Percentiles rank a stretch among this genome's conserved stretches.
Evolutionary conservation across 1,140 invertebrate genomes (phyloP).

Genomic region (Cotesia vestalis): DNA sequence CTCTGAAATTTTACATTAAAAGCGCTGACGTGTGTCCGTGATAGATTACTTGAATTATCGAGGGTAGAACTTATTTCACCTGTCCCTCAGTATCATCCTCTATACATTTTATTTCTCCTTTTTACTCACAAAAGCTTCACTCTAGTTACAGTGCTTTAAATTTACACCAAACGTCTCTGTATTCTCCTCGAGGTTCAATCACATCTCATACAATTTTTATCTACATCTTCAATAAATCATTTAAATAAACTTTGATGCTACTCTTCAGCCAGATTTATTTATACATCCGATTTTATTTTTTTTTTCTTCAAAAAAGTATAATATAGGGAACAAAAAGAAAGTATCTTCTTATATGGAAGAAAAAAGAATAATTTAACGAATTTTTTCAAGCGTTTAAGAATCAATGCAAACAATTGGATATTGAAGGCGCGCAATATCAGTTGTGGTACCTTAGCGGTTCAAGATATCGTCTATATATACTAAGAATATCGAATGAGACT

Average conservation of each 20-base stretch:
- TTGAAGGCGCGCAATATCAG: conserved; percentile 25
- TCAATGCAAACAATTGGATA: conserved; percentile 35
- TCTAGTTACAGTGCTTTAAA: neutral
- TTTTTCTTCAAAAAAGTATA: neutral
- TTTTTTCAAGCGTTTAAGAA: conserved; percentile 3
- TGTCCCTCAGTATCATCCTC: neutral
- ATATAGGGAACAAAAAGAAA: neutral
- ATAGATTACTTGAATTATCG: conserved; percentile 43
- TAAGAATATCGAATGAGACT: too few relatives aligned
- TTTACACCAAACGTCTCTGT: neutral
- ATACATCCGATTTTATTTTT: too few relatives aligned
- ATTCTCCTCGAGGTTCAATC: neutral
- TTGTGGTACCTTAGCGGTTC: neutral
- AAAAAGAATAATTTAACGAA: neutral
- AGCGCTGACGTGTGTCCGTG: conserved; percentile 34
- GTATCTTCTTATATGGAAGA: neutral
- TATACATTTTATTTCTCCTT: too few relatives aligned
- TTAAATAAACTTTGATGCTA: too few relatives aligned
- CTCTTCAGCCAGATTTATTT: too few relatives aligned
- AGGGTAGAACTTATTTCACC: conserved; percentile 13
- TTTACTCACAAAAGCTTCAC: too few relatives aligned
- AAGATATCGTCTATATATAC: too few relatives aligned
- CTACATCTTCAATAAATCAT: too few relatives aligned
- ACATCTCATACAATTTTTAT: neutral
- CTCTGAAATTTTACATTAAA: neutral